These are phyloP conservation scores for Notolabrus celidotus DNA, from an alignment of 2,797 vertebrate species.

Conservation along the genomic window DNA sequence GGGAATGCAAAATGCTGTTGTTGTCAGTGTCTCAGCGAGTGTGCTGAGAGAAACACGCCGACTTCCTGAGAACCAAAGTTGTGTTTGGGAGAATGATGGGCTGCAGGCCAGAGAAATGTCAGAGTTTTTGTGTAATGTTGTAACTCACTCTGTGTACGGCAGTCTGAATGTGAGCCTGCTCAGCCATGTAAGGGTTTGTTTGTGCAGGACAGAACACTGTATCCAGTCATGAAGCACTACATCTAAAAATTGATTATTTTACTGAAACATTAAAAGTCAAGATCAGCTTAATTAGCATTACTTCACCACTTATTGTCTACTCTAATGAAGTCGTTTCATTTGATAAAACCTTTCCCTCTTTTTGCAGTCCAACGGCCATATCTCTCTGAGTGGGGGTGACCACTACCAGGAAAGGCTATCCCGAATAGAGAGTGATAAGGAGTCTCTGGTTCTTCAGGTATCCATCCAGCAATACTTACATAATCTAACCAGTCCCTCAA, in stretches of 20 bases:
- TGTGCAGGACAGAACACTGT: slow-evolving; percentile 33
- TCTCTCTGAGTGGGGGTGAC: slow-evolving; percentile 90
- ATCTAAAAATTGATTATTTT: slow-evolving; percentile 9
- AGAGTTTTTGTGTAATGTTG: slow-evolving; percentile 72
- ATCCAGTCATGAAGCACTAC: slow-evolving; percentile 21
- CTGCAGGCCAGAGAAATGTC: slow-evolving; percentile 72
- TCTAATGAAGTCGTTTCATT: background rate
- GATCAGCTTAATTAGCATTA: background rate
- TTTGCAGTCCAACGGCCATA: slow-evolving; percentile 93
- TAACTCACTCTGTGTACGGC: slow-evolving; percentile 60
- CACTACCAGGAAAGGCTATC: slow-evolving; percentile 95
- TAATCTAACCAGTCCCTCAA: background rate
- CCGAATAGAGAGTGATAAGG: slow-evolving; percentile 95
- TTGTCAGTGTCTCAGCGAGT: slow-evolving; percentile 46
- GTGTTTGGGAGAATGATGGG: slow-evolving; percentile 58
- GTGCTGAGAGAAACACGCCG: slow-evolving; percentile 42
- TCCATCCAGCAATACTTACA: background rate
- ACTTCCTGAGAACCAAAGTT: slow-evolving; percentile 48
- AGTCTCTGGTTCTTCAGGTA: slow-evolving; percentile 97
- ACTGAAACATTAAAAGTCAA: slow-evolving; percentile 4
- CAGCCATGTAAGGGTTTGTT: slow-evolving; percentile 77
- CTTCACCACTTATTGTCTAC: background rate
- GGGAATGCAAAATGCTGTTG: slow-evolving; percentile 45
- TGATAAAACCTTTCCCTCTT: slow-evolving; percentile 3
- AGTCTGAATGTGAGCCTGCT: slow-evolving; percentile 47